Conservation (phyloP, 1,140 invertebrate genomes). For the Phortica variegata region DNA sequence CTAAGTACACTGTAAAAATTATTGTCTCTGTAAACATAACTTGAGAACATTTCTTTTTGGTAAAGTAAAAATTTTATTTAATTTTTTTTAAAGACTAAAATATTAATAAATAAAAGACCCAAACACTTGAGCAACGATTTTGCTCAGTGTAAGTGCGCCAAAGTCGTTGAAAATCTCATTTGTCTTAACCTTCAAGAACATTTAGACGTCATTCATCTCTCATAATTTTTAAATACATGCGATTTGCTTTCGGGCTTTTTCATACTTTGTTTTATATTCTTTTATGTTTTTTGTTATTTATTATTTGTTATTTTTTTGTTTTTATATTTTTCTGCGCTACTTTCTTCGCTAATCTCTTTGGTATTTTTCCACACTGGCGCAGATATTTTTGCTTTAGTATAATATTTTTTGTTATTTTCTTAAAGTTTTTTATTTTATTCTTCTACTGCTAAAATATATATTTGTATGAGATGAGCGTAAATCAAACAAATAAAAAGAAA, state of each 20-base stretch:
- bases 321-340: neutral
- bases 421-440: conserved; percentile 4
- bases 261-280: neutral
- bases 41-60: too few species aligned
- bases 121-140: too few species aligned
- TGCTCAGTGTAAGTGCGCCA: too few species aligned
- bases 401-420: neutral
- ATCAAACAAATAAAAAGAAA: too few species aligned
- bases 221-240: conserved; percentile 38
- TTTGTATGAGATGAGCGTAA: too few species aligned
- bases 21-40: too few species aligned
- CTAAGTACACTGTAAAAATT: too few species aligned
- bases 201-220: conserved; percentile 54
- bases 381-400: conserved; percentile 14
- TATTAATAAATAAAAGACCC: too few species aligned
- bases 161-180: too few species aligned
- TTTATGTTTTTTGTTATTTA: conserved; percentile 14
- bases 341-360: conserved; percentile 1
- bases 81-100: too few species aligned
- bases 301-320: conserved; percentile 16
- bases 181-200: conserved; percentile 50
- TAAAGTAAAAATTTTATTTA: too few species aligned
- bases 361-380: conserved; percentile 26
- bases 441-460: conserved; percentile 4
- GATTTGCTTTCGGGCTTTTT: conserved; percentile 27